Conservation (phyloP, 2,113 vertebrate genomes). For the Mystacornis crossleyi region DNA sequence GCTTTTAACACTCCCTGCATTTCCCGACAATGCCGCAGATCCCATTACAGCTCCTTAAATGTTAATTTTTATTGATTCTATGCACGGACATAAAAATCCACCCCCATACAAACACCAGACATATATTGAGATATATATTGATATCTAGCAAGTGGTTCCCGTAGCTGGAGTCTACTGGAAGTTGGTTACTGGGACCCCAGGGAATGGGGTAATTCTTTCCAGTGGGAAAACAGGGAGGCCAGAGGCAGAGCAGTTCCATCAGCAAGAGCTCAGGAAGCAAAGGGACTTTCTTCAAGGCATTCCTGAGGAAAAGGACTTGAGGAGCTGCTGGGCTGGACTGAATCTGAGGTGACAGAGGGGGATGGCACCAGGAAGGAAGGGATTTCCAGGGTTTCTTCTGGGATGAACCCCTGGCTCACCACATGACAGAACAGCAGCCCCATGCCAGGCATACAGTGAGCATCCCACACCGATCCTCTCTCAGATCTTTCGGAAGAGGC, state of each 20-base stretch:
- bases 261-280: neutral
- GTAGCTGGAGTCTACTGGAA: neutral
- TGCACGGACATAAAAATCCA: neutral
- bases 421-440: rapidly evolving
- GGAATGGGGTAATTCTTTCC: neutral
- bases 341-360: neutral
- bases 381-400: neutral
- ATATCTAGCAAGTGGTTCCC: neutral
- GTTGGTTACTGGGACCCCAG: neutral
- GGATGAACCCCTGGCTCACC: neutral
- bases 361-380: too few relatives aligned
- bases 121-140: neutral
- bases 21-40: neutral
- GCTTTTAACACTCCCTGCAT: conserved; percentile 44
- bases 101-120: rapidly evolving
- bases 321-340: neutral
- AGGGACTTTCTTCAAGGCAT: neutral
- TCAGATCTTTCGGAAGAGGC: rapidly evolving
- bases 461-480: rapidly evolving
- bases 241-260: neutral
- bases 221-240: neutral
- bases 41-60: conserved; percentile 22
- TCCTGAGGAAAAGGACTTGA: neutral
- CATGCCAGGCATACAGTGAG: rapidly evolving
- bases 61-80: conserved; percentile 43